A percentile compares a stretch with the other conserved stretches of the same genome.
phyloP scores from a whole-genome alignment of 1,140 invertebrate genomes.

The Pachyrhynchus sulphureomaculatus region DNA sequence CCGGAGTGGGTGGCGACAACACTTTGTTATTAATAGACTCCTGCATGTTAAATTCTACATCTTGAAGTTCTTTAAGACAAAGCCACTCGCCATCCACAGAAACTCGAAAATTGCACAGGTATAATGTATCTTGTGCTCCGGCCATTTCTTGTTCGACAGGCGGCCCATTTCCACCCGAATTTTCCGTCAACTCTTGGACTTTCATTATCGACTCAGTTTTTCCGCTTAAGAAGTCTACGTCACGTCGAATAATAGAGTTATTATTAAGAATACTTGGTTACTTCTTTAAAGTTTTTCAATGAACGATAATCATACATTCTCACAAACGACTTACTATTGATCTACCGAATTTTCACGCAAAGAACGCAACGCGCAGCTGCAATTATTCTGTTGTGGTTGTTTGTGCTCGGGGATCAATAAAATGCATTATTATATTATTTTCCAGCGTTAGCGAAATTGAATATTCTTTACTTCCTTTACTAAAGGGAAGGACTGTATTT shows the following conservation, averaged over 20 bases:
- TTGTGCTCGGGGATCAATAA: too few species aligned
- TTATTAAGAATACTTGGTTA: too few species aligned
- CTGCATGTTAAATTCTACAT: constrained; percentile 77
- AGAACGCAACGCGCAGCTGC: too few species aligned
- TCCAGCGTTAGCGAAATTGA: too few species aligned
- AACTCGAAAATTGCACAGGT: constrained; percentile 94
- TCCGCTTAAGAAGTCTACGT: neutral
- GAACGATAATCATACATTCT: too few species aligned
- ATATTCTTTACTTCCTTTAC: too few species aligned
- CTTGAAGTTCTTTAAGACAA: constrained; percentile 91
- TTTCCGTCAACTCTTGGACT: constrained; percentile 41
- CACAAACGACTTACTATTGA: too few species aligned
- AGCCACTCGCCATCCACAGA: constrained; percentile 97
- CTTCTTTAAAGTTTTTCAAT: neutral
- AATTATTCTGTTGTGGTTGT: too few species aligned
- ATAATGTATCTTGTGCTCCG: constrained; percentile 92
- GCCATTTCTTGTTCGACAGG: constrained; percentile 67
- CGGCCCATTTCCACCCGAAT: constrained; percentile 34
- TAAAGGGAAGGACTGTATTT: too few species aligned
- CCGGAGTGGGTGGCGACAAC: constrained; percentile 58
- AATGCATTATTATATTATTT: too few species aligned
- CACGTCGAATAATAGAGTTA: too few species aligned
- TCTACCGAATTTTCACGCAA: too few species aligned
- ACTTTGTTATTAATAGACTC: constrained; percentile 64
- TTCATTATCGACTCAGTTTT: constrained; percentile 36